These are phyloP conservation scores for Nematostella vectensis DNA, from an alignment of 92 coral and sea anemone genomes.

Conservation along the genomic window DNA sequence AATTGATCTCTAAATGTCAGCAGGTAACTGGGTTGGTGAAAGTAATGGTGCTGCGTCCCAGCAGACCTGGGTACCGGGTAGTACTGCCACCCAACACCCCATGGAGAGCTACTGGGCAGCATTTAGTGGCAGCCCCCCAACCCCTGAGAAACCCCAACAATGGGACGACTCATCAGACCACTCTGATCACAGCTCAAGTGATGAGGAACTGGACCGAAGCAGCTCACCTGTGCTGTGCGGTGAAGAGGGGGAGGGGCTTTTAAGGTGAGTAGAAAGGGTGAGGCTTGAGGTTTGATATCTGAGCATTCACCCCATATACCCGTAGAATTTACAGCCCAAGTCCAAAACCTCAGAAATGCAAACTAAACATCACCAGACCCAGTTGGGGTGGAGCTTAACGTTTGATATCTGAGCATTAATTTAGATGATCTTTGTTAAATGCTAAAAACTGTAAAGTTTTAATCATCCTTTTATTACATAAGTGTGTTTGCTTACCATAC, in stretches of 20 bases:
- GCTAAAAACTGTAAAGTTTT: too few species aligned
- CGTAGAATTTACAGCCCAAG: too few species aligned
- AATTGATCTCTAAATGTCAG: too few species aligned
- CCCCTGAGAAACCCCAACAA: constrained; percentile 5
- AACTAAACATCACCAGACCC: too few species aligned
- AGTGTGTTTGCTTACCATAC: too few species aligned
- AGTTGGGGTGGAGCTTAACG: too few species aligned
- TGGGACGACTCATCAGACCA: constrained; percentile 45
- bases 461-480: too few species aligned
- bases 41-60: constrained; percentile 1
- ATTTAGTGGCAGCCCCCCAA: constrained; percentile 30
- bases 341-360: too few species aligned
- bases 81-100: constrained; percentile 13
- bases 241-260: constrained; percentile 67
- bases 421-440: too few species aligned
- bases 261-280: constrained; percentile 63
- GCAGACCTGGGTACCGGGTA: constrained; percentile 8
- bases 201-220: constrained; percentile 68
- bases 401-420: too few species aligned
- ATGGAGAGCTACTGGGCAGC: constrained; percentile 50
- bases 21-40: constrained; percentile 25
- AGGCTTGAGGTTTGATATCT: too few species aligned
- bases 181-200: constrained; percentile 85
- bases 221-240: constrained; percentile 75
- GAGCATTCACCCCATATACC: too few species aligned